Percentiles rank a stretch among this genome's conserved stretches.
phyloP scores from a whole-genome alignment of 1,140 invertebrate genomes.

The Streblospio benedicti region DNA sequence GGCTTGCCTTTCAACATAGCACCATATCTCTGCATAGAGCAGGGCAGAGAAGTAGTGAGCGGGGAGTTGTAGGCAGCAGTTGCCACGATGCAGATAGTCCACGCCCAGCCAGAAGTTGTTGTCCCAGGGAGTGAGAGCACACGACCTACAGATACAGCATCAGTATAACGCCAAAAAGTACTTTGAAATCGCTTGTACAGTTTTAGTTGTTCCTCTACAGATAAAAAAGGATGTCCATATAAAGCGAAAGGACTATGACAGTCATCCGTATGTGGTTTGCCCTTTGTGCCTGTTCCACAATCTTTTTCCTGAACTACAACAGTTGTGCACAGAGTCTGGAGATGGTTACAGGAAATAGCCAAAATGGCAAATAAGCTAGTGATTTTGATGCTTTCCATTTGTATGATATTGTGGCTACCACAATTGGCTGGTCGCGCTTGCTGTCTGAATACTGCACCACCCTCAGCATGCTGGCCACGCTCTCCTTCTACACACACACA shows the following conservation, averaged over 20 bases:
- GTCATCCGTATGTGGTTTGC: neutral
- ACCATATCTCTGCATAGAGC: slow-evolving; percentile 57
- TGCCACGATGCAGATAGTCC: slow-evolving; percentile 59
- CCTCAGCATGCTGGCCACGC: slow-evolving; percentile 54
- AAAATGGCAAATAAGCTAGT: neutral
- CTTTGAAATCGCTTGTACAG: neutral
- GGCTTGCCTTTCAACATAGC: slow-evolving; percentile 32
- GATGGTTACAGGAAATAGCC: neutral
- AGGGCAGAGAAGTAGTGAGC: slow-evolving; percentile 62
- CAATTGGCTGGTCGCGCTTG: slow-evolving; percentile 26
- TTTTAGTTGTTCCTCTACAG: neutral
- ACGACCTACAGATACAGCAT: neutral
- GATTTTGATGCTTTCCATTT: neutral
- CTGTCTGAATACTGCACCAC: slow-evolving; percentile 53
- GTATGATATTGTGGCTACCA: slow-evolving; percentile 19
- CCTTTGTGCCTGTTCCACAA: neutral
- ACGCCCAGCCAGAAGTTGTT: slow-evolving; percentile 51
- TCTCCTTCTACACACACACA: slow-evolving; percentile 43
- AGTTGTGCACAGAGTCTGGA: neutral
- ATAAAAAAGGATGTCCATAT: neutral
- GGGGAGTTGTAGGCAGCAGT: slow-evolving; percentile 62
- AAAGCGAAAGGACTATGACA: neutral
- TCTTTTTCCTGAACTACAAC: neutral
- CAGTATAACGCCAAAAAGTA: neutral
- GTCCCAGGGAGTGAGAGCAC: slow-evolving; percentile 46